phyloP scores from a whole-genome alignment of 1,140 invertebrate genomes.

The Sitobion miscanthi region DNA sequence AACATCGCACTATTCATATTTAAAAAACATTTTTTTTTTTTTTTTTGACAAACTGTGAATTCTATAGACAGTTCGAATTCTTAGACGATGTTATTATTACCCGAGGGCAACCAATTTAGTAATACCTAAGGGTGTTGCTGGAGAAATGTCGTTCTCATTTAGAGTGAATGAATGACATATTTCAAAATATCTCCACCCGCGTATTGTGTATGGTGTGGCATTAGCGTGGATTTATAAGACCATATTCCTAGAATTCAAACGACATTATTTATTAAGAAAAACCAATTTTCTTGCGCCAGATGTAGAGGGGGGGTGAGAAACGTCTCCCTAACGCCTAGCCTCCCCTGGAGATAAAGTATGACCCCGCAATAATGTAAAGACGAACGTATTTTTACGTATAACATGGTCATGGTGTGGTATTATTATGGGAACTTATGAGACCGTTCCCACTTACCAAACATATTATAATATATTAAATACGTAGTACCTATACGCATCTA shows the following conservation, averaged over 20 bases:
- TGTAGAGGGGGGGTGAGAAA: neutral
- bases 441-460: neutral
- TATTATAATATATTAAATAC: neutral
- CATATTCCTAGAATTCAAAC: neutral
- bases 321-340: neutral
- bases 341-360: neutral
- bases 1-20: neutral
- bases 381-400: neutral
- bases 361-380: neutral
- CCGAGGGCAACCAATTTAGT: neutral
- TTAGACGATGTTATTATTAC: neutral
- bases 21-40: neutral
- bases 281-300: neutral
- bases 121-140: neutral
- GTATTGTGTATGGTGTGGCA: neutral
- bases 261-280: neutral
- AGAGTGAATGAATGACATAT: neutral
- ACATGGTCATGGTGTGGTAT: neutral
- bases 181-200: neutral
- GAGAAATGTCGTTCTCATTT: neutral
- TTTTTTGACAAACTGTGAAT: neutral
- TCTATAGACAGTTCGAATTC: too few relatives aligned
- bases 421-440: neutral
- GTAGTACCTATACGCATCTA: neutral
- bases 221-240: neutral